These are phyloP conservation scores for Tetraneura akinire DNA, from an alignment of 1,140 invertebrate species.

Conservation along the genomic window DNA sequence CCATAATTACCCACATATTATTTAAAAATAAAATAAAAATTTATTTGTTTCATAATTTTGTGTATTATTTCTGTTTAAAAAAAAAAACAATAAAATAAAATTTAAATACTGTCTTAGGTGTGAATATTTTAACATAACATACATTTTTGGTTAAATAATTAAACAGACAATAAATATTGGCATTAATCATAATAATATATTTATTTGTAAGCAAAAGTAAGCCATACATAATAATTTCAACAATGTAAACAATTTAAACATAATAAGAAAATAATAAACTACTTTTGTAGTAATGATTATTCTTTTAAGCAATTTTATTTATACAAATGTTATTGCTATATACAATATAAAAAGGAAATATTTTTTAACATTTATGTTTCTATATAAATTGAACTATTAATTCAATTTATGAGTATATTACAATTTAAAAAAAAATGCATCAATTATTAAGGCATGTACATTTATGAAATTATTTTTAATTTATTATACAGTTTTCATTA, in stretches of 20 bases:
- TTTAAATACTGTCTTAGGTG: no score
- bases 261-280: no score
- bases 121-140: slow-evolving; percentile 14
- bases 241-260: no score
- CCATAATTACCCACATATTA: no score
- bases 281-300: no score
- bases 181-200: no score
- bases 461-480: neutral
- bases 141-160: slow-evolving; percentile 10
- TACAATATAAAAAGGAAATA: neutral
- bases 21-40: neutral
- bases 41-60: slow-evolving; percentile 6
- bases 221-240: no score
- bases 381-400: neutral
- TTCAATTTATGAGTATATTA: neutral
- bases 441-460: neutral
- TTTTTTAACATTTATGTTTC: neutral
- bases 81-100: neutral
- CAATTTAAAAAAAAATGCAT: neutral
- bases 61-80: slow-evolving; percentile 25
- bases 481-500: neutral
- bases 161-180: neutral
- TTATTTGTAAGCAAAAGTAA: no score
- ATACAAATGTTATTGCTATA: no score
- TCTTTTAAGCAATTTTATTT: no score